Base-by-base conservation (phyloP, 2,888 invertebrate genomes). In the Abscondita cerata region DNA sequence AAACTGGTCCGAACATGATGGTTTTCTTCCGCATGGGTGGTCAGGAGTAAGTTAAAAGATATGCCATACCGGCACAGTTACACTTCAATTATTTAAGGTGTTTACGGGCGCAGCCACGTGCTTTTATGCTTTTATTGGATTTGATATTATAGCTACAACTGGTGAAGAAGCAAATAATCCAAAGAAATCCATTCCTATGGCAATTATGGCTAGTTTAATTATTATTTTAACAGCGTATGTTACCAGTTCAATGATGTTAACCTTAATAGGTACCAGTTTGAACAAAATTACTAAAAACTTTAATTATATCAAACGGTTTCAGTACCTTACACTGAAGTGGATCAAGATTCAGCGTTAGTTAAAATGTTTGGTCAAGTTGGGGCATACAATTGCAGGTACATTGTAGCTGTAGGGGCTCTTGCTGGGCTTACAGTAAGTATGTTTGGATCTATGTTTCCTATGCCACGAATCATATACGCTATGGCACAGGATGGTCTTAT, bases 371-470 rank as follows among this genome's bases (percentile, higher is more conserved):
- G 89, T 0, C 89, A 94, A 74, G 93, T 93, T 25, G 89, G 90
- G 20, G 95, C 95, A 0, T 89, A 89, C 55, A 90, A 88, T 67
- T 93, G 94, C 84, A 92, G 95, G 76, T 94, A 91, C 75, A 87
- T 96, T 64, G 94, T 96, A 20, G 95, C 94, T 0, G 82, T 95
- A n/a, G 96, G 96, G 0, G 96, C 96, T 0, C 83, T 96, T n/a
- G 93, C 95, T 9, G 96, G 95, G 8, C 85, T 96, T 18, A 91
- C 93, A 1, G 95, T 96, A 25, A 93, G 94, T 70, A 94, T 96
- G 91, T 93, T 97, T 74, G 96, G 96, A n/a, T 95, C 94, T 53
- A 93, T 96, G 94, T 95, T 95, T 78, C 97, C 98, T 1, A 92
- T 97, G 90, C 97, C 97, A 0, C 85, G 95, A 65, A 90, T 95